Conservation (phyloP, 23 tunicate genomes). For the Botrylloides violaceus region DNA sequence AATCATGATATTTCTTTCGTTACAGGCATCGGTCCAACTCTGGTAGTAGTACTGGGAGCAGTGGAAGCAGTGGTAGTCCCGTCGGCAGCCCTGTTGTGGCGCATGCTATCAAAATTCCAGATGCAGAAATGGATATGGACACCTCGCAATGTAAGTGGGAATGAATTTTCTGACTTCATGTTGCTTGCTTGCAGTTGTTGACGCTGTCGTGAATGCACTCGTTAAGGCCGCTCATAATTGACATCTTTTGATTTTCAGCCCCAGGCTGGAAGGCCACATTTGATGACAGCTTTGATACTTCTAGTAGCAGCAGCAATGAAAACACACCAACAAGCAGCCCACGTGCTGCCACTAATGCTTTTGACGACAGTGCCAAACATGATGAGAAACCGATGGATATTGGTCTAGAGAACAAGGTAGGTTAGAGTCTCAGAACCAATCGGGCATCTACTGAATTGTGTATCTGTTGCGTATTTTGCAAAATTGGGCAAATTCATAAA, state of each 20-base stretch:
- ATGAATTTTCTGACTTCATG: not conserved
- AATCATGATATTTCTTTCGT: not conserved
- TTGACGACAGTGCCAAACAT: not conserved
- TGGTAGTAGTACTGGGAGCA: constrained; percentile 18
- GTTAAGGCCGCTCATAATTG: not conserved
- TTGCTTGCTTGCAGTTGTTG: not conserved
- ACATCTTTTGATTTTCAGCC: not conserved
- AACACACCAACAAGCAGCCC: constrained; percentile 33
- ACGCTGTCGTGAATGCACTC: not conserved
- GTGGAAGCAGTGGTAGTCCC: constrained; percentile 44
- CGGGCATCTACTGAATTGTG: too few relatives aligned
- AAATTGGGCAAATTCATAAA: too few relatives aligned
- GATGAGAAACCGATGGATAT: constrained; percentile 15
- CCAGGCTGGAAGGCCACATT: constrained; percentile 26
- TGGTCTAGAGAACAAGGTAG: constrained; percentile 2
- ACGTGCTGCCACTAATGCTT: constrained; percentile 5
- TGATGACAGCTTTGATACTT: constrained; percentile 4
- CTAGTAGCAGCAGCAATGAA: constrained; percentile 44
- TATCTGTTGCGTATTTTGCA: too few relatives aligned
- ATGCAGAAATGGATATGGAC: constrained; percentile 50
- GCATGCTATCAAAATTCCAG: constrained; percentile 37
- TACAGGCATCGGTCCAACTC: constrained; percentile 23
- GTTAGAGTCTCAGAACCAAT: not conserved
- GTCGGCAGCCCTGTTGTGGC: constrained; percentile 21
- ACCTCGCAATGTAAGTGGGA: constrained; percentile 24